phyloP scores from a whole-genome alignment of 2,797 vertebrate genomes.

The Melanotaenia trifasciata region DNA sequence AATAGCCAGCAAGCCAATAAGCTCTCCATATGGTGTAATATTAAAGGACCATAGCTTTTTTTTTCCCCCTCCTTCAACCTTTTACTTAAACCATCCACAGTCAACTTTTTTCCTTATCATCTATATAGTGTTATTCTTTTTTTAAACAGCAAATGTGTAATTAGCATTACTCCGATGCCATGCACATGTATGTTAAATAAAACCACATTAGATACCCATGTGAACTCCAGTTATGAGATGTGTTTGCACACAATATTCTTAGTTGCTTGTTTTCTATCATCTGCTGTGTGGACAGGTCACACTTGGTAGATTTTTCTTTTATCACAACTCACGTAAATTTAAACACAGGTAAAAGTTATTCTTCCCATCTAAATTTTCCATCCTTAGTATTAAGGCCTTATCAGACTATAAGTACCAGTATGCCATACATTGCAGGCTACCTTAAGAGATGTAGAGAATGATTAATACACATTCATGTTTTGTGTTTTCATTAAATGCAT shows the following conservation, averaged over 20 bases:
- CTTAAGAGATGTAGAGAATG: background rate
- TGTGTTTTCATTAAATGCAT: background rate
- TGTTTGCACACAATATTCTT: background rate
- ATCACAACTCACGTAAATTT: background rate
- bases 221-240: background rate
- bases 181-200: background rate
- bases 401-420: background rate
- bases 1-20: slow-evolving; percentile 15
- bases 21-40: background rate
- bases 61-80: background rate
- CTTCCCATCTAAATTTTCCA: background rate
- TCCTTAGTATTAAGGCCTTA: background rate
- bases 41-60: slow-evolving; percentile 20
- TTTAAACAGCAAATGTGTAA: background rate
- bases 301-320: background rate
- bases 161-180: background rate
- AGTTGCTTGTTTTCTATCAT: background rate
- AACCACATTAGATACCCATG: background rate
- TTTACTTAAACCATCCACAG: background rate
- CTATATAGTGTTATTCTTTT: background rate
- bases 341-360: background rate
- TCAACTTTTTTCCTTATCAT: background rate
- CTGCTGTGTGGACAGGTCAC: background rate
- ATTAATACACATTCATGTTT: background rate
- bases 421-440: background rate